Base-by-base conservation (phyloP, 1,140 invertebrate species). In the Drosophila littoralis region DNA sequence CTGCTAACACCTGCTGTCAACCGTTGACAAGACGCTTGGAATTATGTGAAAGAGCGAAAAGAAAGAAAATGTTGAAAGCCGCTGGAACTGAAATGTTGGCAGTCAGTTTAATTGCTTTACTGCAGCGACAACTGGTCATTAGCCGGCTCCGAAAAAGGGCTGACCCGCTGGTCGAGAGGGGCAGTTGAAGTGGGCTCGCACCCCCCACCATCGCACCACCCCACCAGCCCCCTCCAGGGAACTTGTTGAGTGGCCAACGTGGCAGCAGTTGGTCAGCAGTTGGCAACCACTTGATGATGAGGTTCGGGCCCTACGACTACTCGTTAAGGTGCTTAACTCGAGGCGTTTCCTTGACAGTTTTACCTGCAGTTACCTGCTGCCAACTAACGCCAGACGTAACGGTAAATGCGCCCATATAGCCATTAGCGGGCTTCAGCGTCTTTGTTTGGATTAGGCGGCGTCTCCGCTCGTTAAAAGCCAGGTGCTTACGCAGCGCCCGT, bases 241-340 rank as follows among this genome's bases (percentile, higher is more conserved):
- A 81, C 83, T 88, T 88, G 83, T 85, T 88, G 82, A 86, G 81
- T 74, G 50, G 33, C 35, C 28, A 40, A 38, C 22, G n/a, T n/a
- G 22, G 22, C 22, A 28, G 22, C 60, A 59, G 69, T 52, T 72
- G 70, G 57, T 46, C 57, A 59, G 51, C 55, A 15, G 38, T 58
- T 58, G 55, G 38, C 55, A 45, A 15, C 38, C 55, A 58, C 38
- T 58, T 43, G 38, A 58, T 43, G 38, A 58, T 43, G 38, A 45
- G 57, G 42, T 45, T 46, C 57, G 32, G 10, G 38, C 4, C n/a
- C n/a, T n/a, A n/a, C 22, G n/a, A 40, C 22, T 48, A 40, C 76
- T 88, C 80, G 83, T 89, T 88, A 88, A 89, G 83, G 83, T 88
- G 83, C 83, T 88, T 88, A 82, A 75, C 54, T 58, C 45, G 52